Base-by-base conservation (phyloP, 2,113 vertebrate species). In the Neofelis nebulosa region DNA sequence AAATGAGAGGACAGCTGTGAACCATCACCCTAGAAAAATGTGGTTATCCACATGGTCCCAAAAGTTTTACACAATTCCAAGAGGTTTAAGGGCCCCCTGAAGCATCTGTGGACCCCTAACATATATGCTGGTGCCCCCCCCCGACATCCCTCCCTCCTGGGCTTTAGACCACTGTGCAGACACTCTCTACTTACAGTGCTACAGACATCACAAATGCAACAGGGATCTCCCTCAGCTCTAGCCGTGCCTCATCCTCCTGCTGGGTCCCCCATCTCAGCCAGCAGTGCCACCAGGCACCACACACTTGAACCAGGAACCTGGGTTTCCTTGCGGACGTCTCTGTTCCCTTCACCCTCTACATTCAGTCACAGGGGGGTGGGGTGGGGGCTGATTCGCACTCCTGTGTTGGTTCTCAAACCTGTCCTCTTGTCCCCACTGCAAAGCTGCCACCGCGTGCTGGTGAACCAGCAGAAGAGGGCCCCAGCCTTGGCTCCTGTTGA, bases 41-140 rank as follows among this genome's bases (percentile, higher is more conserved):
- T 27, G 29, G 6, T 27, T 16, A 38, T 38, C 14, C 29, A 78
- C 29, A 57, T 1, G 7, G 52, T 9, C 25, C 68, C 23, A 38
- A 55, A 15, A 71, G 36, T 94, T 92, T 78, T 83, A 87, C 18
- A 78, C 0, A 73, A 89, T 45, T 80, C 66, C 78, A 52, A 73
- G 38, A 76, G 52, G 6, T 25, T 71, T 4, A 0, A 50, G 55
- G 19, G 33, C 4, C 15, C n/a, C 23, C 9, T 57, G 52, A 86
- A 57, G 27, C 61, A 73, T 16, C 36, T 10, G 7, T 45, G 23
- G 48, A 4, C 11, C 71, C 15, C 29, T 63, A 48, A 83, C 14
- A 41, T 1, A 10, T 7, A 33, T 33, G 7, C 21, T 83, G 8
- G 71, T 1, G 23, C 15, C n/a, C 8, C 13, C n/a, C 13, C 2